phyloP scores from a whole-genome alignment of 2,797 vertebrate genomes.

The Trachurus trachurus region DNA sequence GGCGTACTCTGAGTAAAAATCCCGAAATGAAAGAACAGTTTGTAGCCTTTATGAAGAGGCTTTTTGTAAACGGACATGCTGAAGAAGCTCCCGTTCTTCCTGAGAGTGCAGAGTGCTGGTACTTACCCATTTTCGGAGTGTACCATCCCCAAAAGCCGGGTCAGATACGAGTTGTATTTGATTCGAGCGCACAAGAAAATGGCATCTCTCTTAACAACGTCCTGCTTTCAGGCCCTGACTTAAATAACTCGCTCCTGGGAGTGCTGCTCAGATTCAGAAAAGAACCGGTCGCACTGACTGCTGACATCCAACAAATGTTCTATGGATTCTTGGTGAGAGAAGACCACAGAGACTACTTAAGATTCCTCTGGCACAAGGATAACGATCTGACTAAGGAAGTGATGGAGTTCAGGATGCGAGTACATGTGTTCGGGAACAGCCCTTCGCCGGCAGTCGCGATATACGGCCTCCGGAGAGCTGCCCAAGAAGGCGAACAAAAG shows the following conservation, averaged over 20 bases:
- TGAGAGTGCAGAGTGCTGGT: conserved; percentile 6
- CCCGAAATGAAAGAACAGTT: conserved; percentile 27
- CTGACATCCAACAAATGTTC: conserved; percentile 31
- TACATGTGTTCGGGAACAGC: conserved; percentile 24
- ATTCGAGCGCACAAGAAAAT: background rate
- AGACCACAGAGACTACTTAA: conserved; percentile 4
- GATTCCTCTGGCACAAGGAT: conserved; percentile 19
- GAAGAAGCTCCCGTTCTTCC: background rate
- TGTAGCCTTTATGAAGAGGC: conserved; percentile 8
- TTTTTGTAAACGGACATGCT: background rate
- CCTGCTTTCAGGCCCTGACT: background rate
- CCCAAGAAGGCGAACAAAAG: conserved; percentile 9
- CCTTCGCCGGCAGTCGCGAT: conserved; percentile 17
- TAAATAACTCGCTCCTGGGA: conserved; percentile 6
- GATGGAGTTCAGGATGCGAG: background rate
- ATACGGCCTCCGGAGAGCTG: background rate
- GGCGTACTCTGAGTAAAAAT: background rate
- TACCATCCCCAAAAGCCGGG: conserved; percentile 7
- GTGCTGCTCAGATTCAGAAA: conserved; percentile 14
- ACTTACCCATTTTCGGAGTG: conserved; percentile 17
- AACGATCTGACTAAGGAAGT: conserved; percentile 8
- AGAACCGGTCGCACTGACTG: conserved; percentile 6
- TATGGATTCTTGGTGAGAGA: background rate
- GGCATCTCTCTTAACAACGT: conserved; percentile 1
- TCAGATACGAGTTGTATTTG: conserved; percentile 10